Evolutionary conservation across 2,113 vertebrate genomes (phyloP), one percentile per base, ranked within the genome.

Genomic region (Brienomyrus brachyistius): DNA sequence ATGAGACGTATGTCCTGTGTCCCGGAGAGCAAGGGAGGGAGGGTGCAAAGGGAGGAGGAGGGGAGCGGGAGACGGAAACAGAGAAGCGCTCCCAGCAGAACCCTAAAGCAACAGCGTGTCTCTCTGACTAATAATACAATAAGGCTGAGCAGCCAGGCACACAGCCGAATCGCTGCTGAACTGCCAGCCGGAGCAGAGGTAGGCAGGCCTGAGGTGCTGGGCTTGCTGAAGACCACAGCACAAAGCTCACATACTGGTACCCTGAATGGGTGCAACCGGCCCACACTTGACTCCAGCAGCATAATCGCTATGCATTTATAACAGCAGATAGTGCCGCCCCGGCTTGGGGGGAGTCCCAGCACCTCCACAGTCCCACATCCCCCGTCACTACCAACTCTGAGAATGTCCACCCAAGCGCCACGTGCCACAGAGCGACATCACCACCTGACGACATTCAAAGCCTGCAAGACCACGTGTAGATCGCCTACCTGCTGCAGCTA

Each of bases 91-190:
- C 93, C 93, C 93, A 92, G 92, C 93, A 94, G 94, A 95, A 94
- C 93, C 92, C 94, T 94, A 92, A 93, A 95, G 94, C 95, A 95
- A 95, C 95, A 92, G 93, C 90, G 77, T 90, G 92, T 94, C 95
- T 93, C 90, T 87, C 93, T 95, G 94, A 95, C 92, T 91, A 94
- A 94, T 94, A 93, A 94, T 93, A 91, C 91, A 88, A 89, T 27
- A 89, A 93, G 92, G 93, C 91, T 91, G 94, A 88, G 90, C 93
- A 94, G 93, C 93, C 94, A 95, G 90, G 94, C 93, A 90, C 93
- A 90, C 91, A 94, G 52, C 86, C 90, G 92, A 93, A 93, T 94
- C 94, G 92, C 94, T 91, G 91, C 93, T 92, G 93, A 92, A 90
- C 93, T 91, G 90, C 89, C 91, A 89, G 89, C 92, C 94, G 92